phyloP scores from a whole-genome alignment of 2,797 vertebrate genomes.

The Myotis myotis region DNA sequence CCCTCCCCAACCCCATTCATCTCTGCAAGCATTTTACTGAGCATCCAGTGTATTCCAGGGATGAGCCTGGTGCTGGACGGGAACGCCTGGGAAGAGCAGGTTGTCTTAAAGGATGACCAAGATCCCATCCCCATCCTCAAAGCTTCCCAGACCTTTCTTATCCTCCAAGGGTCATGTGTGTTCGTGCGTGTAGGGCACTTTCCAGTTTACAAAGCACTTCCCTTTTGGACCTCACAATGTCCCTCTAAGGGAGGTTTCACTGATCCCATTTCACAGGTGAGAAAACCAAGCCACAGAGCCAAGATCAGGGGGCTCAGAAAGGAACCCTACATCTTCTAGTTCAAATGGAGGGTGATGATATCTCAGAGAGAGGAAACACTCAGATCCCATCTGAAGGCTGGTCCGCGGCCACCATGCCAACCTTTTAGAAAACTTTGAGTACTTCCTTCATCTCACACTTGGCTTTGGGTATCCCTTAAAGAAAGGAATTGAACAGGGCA shows the following conservation, averaged over 20 bases:
- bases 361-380: neutral
- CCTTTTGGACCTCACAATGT: neutral
- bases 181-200: neutral
- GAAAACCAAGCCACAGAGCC: neutral
- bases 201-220: neutral
- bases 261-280: neutral
- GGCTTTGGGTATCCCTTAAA: neutral
- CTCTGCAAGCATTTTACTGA: neutral
- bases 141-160: neutral
- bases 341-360: neutral
- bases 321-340: neutral
- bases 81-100: neutral
- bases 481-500: neutral
- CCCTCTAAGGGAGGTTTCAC: neutral
- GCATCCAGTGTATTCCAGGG: rapidly evolving
- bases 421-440: neutral
- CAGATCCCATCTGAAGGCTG: neutral
- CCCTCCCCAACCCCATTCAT: neutral
- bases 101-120: neutral
- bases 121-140: neutral
- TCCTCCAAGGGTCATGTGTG: neutral
- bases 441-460: neutral
- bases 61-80: neutral
- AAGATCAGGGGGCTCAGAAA: neutral
- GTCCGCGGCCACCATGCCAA: rapidly evolving